phyloP scores from a whole-genome alignment of 2,888 invertebrate genomes.

The Mythimna ferrago region DNA sequence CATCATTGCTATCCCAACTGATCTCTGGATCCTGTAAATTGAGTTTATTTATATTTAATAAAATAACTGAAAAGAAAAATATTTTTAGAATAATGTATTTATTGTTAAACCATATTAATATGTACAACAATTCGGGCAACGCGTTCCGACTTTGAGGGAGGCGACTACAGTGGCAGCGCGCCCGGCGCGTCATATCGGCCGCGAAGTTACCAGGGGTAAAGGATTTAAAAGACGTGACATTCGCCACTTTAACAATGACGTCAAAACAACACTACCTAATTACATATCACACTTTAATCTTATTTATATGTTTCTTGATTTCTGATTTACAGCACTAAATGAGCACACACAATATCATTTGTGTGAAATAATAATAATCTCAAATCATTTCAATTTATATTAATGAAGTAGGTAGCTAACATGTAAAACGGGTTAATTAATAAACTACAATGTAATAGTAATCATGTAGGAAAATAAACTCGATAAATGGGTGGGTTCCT shows the following conservation, averaged over 20 bases:
- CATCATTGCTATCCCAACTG: conserved; percentile 96
- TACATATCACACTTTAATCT: too few species aligned
- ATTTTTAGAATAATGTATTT: background rate
- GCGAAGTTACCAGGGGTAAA: conserved; percentile 82
- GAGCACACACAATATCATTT: too few species aligned
- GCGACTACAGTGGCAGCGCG: conserved; percentile 58
- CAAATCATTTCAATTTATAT: background rate
- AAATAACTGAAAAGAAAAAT: background rate
- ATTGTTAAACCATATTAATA: too few species aligned
- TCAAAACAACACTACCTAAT: background rate
- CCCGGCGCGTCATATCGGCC: conserved; percentile 80
- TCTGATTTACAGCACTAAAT: too few species aligned
- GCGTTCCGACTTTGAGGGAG: conserved; percentile 12
- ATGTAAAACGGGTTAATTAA: too few species aligned
- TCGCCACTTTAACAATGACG: conserved; percentile 31
- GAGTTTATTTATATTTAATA: background rate
- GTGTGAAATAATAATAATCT: background rate
- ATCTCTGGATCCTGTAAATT: conserved; percentile 94
- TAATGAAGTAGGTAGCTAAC: too few species aligned
- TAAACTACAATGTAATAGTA: too few species aligned
- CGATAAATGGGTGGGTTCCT: too few species aligned
- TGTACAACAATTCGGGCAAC: background rate
- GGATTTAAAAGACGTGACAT: conserved; percentile 49
- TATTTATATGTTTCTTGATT: too few species aligned
- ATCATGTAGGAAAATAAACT: background rate